These are phyloP conservation scores for Pempheris klunzingeri DNA, from an alignment of 2,797 vertebrate species.

Conservation along the genomic window DNA sequence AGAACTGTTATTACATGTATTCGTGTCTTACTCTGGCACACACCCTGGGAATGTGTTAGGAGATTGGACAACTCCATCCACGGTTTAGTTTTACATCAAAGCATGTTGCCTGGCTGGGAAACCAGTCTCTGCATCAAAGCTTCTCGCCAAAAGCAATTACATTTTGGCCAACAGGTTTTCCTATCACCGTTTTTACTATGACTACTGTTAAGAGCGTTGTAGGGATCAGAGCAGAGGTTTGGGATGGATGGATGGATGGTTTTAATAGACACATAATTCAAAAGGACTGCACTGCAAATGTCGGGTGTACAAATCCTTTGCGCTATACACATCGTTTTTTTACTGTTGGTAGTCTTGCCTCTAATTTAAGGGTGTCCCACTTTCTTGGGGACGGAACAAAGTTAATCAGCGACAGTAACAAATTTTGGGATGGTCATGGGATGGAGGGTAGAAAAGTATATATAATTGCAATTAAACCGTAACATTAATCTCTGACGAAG, in stretches of 20 bases:
- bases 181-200: slow-evolving; percentile 41
- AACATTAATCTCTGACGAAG: too few species aligned
- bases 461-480: too few species aligned
- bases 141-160: slow-evolving; percentile 34
- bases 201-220: slow-evolving; percentile 32
- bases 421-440: too few species aligned
- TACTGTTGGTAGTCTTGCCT: slow-evolving; percentile 19
- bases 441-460: too few species aligned
- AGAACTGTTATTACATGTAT: slow-evolving; percentile 66
- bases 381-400: too few species aligned
- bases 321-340: slow-evolving; percentile 17
- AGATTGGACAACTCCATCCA: slow-evolving; percentile 54
- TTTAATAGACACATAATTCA: slow-evolving; percentile 43
- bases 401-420: too few species aligned
- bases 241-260: slow-evolving; percentile 49
- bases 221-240: slow-evolving; percentile 21
- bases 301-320: slow-evolving; percentile 23
- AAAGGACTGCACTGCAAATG: slow-evolving; percentile 39
- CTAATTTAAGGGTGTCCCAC: too few species aligned
- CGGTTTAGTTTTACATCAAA: slow-evolving; percentile 65
- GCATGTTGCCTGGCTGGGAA: slow-evolving; percentile 34
- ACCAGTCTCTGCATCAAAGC: slow-evolving; percentile 27
- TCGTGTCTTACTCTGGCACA: slow-evolving; percentile 58
- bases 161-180: slow-evolving; percentile 43
- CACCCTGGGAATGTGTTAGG: slow-evolving; percentile 62